Base-by-base conservation (phyloP, 2,888 invertebrate species). In the Linnaemya tessellans region DNA sequence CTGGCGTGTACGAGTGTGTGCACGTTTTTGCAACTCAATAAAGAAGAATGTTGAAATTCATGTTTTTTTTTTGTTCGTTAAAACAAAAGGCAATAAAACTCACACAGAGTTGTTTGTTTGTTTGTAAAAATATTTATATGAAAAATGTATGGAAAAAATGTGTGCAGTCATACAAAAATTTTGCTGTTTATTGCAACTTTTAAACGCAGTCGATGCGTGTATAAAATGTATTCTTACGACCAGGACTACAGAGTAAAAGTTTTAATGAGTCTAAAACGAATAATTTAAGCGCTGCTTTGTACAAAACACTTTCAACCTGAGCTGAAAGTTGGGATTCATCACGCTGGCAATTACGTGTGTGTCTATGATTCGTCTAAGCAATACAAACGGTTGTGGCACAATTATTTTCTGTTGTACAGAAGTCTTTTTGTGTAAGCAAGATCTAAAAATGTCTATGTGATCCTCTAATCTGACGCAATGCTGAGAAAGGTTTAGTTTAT, bases 11-110 rank as follows among this genome's bases (percentile, higher is more conserved):
- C 30, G 30, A 30, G 30, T 5, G 5, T 30, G 30, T 30, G 5
- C 3, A 30, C 30, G 20, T 70, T 70, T 64, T 60, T 71, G 22
- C 68, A 73, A 81, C 70, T 73, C 51, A 46, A 64, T 84, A 80
- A 62, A 35, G 15, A 81, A 70, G 68, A 81, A 81, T 70, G 73
- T 78, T 78, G 56, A 81, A 73, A 80, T 81, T 68, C 54, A 56
- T 78, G 49, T 15, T 35, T 41, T 65, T 71, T 56, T 38, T 15
- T n/a, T 38, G 3, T 41, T 7, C 49, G 20, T 71, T 80, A 25
- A 84, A 68, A 81, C 74, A 64, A 81, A 84, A 73, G 60, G 81
- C 84, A 81, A 80, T 79, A 82, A 74, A 79, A 68, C 77, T 70
- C 62, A 56, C 43, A 64, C 73, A 51, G 74, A 20, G 64, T 68